Conservation (phyloP, 2,888 invertebrate genomes). For the Oscheius sp. region DNA sequence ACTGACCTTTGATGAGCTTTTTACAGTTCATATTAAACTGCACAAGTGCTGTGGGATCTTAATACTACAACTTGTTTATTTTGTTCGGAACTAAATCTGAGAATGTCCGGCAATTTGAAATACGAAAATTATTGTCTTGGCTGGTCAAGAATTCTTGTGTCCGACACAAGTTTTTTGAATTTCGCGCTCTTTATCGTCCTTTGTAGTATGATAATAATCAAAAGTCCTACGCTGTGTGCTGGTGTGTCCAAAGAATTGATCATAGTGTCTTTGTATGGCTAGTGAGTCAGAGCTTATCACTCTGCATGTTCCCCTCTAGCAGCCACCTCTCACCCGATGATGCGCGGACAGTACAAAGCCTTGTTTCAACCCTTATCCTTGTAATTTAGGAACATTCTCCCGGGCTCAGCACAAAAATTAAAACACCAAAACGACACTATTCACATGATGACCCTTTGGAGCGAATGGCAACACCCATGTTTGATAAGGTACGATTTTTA, state of each 20-base stretch:
- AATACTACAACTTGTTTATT: too few species aligned
- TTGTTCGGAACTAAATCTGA: too few species aligned
- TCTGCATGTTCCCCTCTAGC: slow-evolving; percentile 28
- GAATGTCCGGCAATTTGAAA: too few species aligned
- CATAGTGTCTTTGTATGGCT: slow-evolving; percentile 22
- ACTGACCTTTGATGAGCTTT: too few species aligned
- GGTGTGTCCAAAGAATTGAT: slow-evolving; percentile 7
- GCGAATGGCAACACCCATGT: slow-evolving; percentile 66
- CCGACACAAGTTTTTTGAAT: not conserved
- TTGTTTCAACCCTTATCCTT: not conserved
- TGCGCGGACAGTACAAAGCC: slow-evolving; percentile 6
- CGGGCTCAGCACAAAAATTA: slow-evolving; percentile 60
- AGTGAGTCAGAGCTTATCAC: slow-evolving; percentile 36
- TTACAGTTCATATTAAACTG: too few species aligned
- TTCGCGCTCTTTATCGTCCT: not conserved
- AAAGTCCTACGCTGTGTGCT: not conserved
- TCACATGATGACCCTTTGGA: slow-evolving; percentile 65
- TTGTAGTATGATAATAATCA: not conserved
- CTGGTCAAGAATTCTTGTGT: too few species aligned
- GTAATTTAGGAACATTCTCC: slow-evolving; percentile 62
- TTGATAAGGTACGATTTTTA: slow-evolving; percentile 58
- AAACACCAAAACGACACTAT: slow-evolving; percentile 63
- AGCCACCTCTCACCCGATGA: slow-evolving; percentile 20
- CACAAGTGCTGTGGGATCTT: too few species aligned
- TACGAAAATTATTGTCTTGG: too few species aligned